Conservation (phyloP, 2,888 invertebrate species). For the Clunio marinus region DNA sequence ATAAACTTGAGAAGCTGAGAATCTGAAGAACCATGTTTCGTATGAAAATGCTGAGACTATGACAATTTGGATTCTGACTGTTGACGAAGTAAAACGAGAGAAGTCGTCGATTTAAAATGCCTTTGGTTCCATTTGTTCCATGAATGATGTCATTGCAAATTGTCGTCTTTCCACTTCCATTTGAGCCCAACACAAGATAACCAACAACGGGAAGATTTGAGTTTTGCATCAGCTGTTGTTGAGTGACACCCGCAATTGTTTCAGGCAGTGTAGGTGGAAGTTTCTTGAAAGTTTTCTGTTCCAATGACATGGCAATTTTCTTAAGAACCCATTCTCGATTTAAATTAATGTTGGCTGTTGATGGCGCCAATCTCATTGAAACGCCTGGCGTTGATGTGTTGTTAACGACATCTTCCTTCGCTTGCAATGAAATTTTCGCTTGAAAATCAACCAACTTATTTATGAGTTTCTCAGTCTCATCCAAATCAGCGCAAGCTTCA, state of each 20-base stretch:
- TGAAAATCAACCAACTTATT: constrained; percentile 23
- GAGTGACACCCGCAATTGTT: constrained; percentile 27
- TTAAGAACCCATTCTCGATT: constrained; percentile 91
- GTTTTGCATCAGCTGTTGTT: constrained; percentile 29
- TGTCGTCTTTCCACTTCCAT: constrained; percentile 93
- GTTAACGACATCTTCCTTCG: too few relatives aligned
- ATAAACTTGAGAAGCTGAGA: constrained; percentile 60
- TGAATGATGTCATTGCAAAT: constrained; percentile 67
- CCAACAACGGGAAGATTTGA: constrained; percentile 52
- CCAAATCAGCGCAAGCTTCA: constrained; percentile 29
- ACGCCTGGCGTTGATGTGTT: background rate
- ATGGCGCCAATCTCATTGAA: constrained; percentile 1
- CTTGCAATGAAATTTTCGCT: background rate
- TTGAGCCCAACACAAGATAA: constrained; percentile 82
- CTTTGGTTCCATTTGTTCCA: constrained; percentile 51
- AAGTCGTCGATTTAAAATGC: constrained; percentile 63
- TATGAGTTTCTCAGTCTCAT: constrained; percentile 33
- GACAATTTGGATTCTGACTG: constrained; percentile 78
- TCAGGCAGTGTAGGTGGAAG: constrained; percentile 40
- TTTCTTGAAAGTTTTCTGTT: constrained; percentile 78
- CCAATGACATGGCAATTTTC: constrained; percentile 86
- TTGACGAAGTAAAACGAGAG: constrained; percentile 85
- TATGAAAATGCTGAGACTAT: constrained; percentile 81
- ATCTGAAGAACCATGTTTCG: constrained; percentile 80
- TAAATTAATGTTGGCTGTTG: constrained; percentile 45